Evolutionary conservation across 2,797 vertebrate species (phyloP).

Genomic region (Taeniopygia guttata): DNA sequence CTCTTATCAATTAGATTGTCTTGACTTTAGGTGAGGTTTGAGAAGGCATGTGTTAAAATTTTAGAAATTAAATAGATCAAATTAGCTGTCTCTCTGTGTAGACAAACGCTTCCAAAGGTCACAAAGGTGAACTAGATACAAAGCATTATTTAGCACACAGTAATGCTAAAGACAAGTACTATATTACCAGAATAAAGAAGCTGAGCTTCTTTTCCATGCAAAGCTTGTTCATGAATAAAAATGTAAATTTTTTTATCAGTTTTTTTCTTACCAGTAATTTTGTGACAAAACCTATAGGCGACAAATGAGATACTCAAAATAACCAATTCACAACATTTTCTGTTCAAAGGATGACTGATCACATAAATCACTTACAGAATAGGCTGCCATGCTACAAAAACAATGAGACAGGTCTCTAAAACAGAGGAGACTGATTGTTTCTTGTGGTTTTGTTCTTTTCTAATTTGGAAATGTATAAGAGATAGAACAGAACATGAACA

Average conservation of each 20-base stretch:
- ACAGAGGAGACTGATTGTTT: background rate
- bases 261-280: background rate
- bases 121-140: background rate
- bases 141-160: background rate
- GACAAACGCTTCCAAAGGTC: background rate
- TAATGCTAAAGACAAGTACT: background rate
- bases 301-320: background rate
- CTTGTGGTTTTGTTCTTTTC: background rate
- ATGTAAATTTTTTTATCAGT: background rate
- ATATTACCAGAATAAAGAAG: background rate
- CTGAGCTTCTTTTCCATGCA: background rate
- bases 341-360: background rate
- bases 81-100: background rate
- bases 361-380: background rate
- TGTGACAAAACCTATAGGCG: background rate
- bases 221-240: background rate
- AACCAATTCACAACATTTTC: background rate
- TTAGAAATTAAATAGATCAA: background rate
- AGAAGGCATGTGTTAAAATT: background rate
- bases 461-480: background rate
- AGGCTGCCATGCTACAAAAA: background rate
- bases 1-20: background rate
- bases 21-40: background rate
- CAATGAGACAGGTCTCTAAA: background rate
- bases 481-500: background rate